These are phyloP conservation scores for Melipona bicolor DNA, from an alignment of 2,888 invertebrate species.

Conservation along the genomic window DNA sequence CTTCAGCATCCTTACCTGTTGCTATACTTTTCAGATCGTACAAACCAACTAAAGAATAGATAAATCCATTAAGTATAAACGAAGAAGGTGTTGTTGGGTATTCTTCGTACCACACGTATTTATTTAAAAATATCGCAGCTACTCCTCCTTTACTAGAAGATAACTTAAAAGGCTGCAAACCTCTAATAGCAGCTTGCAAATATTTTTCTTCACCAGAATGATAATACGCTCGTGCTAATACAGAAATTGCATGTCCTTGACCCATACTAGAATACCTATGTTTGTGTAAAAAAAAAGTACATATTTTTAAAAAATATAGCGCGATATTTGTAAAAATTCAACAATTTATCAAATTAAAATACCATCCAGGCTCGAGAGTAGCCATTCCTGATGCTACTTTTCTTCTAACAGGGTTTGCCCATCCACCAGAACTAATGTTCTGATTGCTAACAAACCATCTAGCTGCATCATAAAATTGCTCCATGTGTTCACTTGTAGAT, in stretches of 20 bases:
- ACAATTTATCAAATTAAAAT: slow-evolving; percentile 30
- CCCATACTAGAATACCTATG: slow-evolving; percentile 98
- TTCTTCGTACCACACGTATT: slow-evolving; percentile 98
- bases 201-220: slow-evolving; percentile 92
- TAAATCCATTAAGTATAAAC: slow-evolving; percentile 99
- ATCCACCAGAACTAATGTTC: slow-evolving; percentile 94
- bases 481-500: slow-evolving; percentile 93
- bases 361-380: slow-evolving; percentile 94
- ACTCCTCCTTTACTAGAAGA: slow-evolving; percentile 92
- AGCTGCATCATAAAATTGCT: slow-evolving; percentile 96
- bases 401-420: slow-evolving; percentile 95
- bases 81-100: slow-evolving; percentile 98
- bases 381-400: slow-evolving; percentile 90
- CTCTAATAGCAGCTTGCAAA: slow-evolving; percentile 92
- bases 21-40: slow-evolving; percentile 96
- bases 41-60: slow-evolving; percentile 97
- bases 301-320: background rate
- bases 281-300: background rate
- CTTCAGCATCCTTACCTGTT: slow-evolving; percentile 88
- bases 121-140: slow-evolving; percentile 92
- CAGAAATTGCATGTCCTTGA: slow-evolving; percentile 98
- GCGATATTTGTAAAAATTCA: background rate
- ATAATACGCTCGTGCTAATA: slow-evolving; percentile 95
- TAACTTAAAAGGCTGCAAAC: slow-evolving; percentile 91
- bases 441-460: slow-evolving; percentile 96